Conservation (phyloP, 2,888 invertebrate genomes). For the Cotesia congregata region DNA sequence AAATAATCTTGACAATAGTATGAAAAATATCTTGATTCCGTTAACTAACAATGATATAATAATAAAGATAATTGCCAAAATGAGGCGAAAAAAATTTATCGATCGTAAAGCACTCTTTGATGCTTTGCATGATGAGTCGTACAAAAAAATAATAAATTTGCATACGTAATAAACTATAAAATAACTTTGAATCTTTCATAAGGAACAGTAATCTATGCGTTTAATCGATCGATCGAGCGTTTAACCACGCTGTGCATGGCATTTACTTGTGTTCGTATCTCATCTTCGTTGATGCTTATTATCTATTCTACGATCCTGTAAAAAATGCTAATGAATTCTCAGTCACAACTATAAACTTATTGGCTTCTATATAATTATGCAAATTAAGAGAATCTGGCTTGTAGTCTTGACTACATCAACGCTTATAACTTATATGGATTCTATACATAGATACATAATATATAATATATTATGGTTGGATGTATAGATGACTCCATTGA, state of each 20-base stretch:
- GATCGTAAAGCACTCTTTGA: too few species aligned
- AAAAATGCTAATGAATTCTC: slow-evolving; percentile 60
- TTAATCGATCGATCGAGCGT: background rate
- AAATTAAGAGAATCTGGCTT: slow-evolving; percentile 49
- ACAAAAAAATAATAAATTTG: background rate
- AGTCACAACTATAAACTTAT: slow-evolving; percentile 52
- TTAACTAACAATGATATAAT: too few species aligned
- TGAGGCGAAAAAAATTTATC: too few species aligned
- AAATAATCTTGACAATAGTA: too few species aligned
- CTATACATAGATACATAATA: slow-evolving; percentile 4
- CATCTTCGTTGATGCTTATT: slow-evolving; percentile 36
- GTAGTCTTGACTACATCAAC: slow-evolving; percentile 31
- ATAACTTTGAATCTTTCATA: background rate
- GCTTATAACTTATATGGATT: slow-evolving; percentile 40
- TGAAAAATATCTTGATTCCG: too few species aligned
- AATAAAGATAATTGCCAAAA: too few species aligned
- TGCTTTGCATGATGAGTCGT: too few species aligned
- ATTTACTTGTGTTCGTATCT: slow-evolving; percentile 1
- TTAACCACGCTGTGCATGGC: background rate
- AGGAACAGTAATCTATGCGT: background rate
- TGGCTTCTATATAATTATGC: slow-evolving; percentile 56
- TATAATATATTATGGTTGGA: slow-evolving; percentile 9
- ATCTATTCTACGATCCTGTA: slow-evolving; percentile 55
- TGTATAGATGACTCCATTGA: slow-evolving; percentile 21
- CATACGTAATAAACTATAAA: background rate